Evolutionary conservation across 2,888 invertebrate species (phyloP), one percentile per base, ranked within the genome.

Genomic region (Formica aserva): DNA sequence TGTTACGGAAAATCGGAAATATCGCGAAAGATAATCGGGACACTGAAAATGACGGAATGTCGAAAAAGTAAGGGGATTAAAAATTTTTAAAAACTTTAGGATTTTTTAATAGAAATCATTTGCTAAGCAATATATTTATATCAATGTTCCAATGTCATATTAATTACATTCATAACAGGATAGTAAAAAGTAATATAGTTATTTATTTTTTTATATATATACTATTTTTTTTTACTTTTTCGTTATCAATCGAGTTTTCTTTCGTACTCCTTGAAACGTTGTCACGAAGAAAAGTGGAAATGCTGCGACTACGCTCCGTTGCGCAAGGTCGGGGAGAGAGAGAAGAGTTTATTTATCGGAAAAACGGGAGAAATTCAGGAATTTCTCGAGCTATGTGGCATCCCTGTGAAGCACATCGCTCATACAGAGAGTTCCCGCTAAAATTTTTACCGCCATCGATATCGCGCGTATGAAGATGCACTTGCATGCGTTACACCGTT

Each of bases 361-460:
- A 60, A 41, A 71, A 60, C 60, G 15, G 71, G 13, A n/a, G 29
- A 32, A 71, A 15, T 15, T 67, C 29, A 18, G 35, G 45, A 62
- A 78, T 60, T 60, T 62, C 71, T 71, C 60, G 60, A n/a, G 60
- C 71, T 71, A 32, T 4, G 48, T 22, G 48, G 26, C 57, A 32
- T 35, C 13, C 29, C 15, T 41, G 13, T 8, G 26, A 57, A 45
- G 60, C 52, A 22, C 26, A 35, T 45, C 18, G 13, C 45, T n/a
- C 69, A 32, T 22, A 35, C 22, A 0, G 3, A 78, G 52, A 52
- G 35, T 55, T 71, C 18, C 35, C 22, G 29, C 41, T 67, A 41
- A 67, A 78, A 71, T 60, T 48, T 71, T 71, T 45, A 35, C 35
- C 45, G n/a, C 45, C 60, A 13, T 71, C 45, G 60, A 78, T 71